Evolutionary conservation across 2,797 vertebrate species (phyloP).

Genomic region (Leptoclinus maculatus): DNA sequence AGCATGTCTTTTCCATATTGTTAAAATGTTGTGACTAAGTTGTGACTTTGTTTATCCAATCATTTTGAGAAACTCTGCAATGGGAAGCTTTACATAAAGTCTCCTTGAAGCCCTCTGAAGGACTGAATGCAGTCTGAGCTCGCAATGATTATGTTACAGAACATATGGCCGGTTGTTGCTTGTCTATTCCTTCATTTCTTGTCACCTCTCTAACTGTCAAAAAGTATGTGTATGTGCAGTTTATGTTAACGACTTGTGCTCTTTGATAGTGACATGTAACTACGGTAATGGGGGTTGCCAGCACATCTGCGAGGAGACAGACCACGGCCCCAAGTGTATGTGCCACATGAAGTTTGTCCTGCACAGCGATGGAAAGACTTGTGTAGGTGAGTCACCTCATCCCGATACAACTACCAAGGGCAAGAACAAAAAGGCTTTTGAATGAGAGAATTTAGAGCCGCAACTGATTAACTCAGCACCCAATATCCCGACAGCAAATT

Average conservation of each 20-base stretch:
- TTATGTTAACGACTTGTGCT: conserved; percentile 56
- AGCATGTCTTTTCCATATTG: too few species aligned
- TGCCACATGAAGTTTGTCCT: conserved; percentile 98
- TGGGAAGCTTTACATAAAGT: background rate
- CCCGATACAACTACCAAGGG: conserved; percentile 34
- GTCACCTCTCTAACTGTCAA: conserved; percentile 15
- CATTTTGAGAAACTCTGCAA: background rate
- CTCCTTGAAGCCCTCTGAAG: conserved; percentile 3
- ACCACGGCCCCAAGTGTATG: conserved; percentile 94
- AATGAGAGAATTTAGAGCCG: conserved; percentile 43
- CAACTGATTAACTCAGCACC: conserved; percentile 32
- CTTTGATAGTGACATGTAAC: conserved; percentile 94
- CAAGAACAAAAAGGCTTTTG: conserved; percentile 46
- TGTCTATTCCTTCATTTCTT: conserved; percentile 8
- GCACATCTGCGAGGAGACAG: conserved; percentile 97
- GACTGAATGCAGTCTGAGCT: conserved; percentile 1
- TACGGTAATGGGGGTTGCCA: conserved; percentile 98
- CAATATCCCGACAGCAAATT: conserved; percentile 44
- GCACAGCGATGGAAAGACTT: conserved; percentile 95
- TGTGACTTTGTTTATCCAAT: background rate
- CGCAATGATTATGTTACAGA: background rate
- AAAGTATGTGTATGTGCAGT: conserved; percentile 5
- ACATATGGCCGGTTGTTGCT: background rate
- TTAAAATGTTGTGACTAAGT: too few species aligned
- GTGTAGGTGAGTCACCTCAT: conserved; percentile 92